Evolutionary conservation across 2,797 vertebrate genomes (phyloP).

Genomic region (Neosalanx taihuensis): DNA sequence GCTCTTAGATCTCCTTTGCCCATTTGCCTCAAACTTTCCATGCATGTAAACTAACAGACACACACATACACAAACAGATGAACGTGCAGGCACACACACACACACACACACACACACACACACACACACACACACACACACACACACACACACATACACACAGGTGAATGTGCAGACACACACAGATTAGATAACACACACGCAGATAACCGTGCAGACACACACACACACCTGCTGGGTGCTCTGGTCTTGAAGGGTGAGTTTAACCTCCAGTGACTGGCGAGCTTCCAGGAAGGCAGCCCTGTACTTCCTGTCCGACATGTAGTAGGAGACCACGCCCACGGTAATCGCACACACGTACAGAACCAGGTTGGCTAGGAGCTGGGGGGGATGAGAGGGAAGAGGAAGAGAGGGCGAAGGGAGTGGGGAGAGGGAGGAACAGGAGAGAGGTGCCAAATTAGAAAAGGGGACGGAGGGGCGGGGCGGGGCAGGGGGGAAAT

Average conservation of each 20-base stretch:
- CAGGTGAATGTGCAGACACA: not conserved
- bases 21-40: too few relatives aligned
- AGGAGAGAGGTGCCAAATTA: too few relatives aligned
- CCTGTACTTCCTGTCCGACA: slow-evolving; percentile 94
- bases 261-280: slow-evolving; percentile 92
- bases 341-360: slow-evolving; percentile 83
- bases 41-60: not conserved
- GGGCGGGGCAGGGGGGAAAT: not conserved
- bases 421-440: not conserved
- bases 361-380: slow-evolving; percentile 85
- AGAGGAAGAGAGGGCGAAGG: not conserved
- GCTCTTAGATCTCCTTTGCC: not conserved
- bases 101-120: too few relatives aligned
- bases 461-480: too few relatives aligned
- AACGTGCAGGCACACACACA: not conserved
- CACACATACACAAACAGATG: not conserved
- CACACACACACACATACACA: too few relatives aligned
- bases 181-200: not conserved
- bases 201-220: not conserved
- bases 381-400: slow-evolving; percentile 61
- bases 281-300: slow-evolving; percentile 92
- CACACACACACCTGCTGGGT: slow-evolving; percentile 61
- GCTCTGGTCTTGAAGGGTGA: slow-evolving; percentile 90
- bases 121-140: too few relatives aligned
- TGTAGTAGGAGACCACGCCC: slow-evolving; percentile 90